Percentiles rank a stretch among this genome's conserved stretches.
Evolutionary conservation across 2,113 vertebrate species (phyloP).

Genomic region (Uria lomvia): DNA sequence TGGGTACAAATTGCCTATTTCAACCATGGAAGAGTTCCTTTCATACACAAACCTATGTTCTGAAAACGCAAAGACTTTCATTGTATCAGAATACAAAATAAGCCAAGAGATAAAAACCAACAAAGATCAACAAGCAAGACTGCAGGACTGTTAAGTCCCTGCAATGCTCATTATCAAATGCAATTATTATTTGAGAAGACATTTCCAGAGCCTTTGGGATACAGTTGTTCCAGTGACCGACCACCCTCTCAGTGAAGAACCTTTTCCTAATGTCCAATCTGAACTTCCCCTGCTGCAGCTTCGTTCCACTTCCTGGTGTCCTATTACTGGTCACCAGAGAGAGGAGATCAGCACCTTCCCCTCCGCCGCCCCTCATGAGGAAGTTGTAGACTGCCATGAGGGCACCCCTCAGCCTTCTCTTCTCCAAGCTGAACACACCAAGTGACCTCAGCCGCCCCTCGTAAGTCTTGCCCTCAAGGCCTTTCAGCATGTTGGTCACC

Average conservation of each 20-base stretch:
- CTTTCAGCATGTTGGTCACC: not conserved
- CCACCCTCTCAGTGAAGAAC: not conserved
- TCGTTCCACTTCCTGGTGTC: not conserved
- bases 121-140: not conserved
- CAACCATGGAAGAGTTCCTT: not conserved
- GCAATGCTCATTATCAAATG: not conserved
- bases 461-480: not conserved
- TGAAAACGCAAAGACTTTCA: not conserved
- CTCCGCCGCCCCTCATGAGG: fast-evolving
- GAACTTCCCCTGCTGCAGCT: not conserved
- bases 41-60: not conserved
- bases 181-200: not conserved
- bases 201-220: not conserved
- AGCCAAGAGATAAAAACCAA: not conserved
- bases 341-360: not conserved
- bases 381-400: not conserved
- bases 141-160: not conserved
- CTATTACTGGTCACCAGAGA: not conserved
- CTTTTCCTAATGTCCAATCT: not conserved
- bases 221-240: not conserved
- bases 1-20: not conserved
- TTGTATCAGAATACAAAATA: not conserved
- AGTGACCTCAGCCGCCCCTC: not conserved
- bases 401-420: not conserved
- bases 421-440: not conserved